Base-by-base conservation (phyloP, 2,888 invertebrate species). In the Tetanocera ferruginea region DNA sequence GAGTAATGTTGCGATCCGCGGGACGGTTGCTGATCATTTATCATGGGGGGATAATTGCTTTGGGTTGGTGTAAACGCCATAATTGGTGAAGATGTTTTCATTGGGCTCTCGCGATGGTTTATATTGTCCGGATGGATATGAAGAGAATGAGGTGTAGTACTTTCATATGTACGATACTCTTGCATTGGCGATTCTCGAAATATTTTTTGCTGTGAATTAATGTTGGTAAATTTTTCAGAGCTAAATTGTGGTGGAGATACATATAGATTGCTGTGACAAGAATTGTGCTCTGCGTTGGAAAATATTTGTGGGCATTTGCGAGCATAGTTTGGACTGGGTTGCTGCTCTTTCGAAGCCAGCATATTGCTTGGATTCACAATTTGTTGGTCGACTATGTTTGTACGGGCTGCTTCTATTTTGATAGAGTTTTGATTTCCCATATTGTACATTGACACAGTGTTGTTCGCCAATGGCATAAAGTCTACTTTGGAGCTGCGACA, bases 251-350 rank as follows among this genome's bases (percentile, higher is more conserved):
- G 86, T 79, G 86, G 84, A 9, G 87, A 84, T 84, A 87, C 86
- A 51, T 88, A 87, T 37, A 87, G 81, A 71, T 85, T 86, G 67
- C 84, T 85, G 79, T 87, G 86, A 80, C 80, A 17, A 52, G 80
- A 66, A 60, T 80, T 79, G 25, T 67, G 71, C 19, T 79, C 81
- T 70, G 83, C 83, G 14, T 84, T 84, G 34, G 86, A 83, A 78
- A 86, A 87, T 60, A 86, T 85, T 52, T 86, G 86, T 3, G 88
- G 87, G 81, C 86, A 87, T 78, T 87, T 86, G 5, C 87, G 82
- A 0, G 83, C 88, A 81, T 88, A 88, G 31, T 86, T 87, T 3
- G 87, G 87, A 81, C 88, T 87, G 4, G 84, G 85, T 55, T 87
- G 87, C 78, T 87, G 86, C 34, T 87, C 87, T 67, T 83, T 84